Percentiles rank a stretch among this genome's conserved stretches.
These are phyloP conservation scores for Megatriorchis doriae DNA, from an alignment of 2,113 vertebrate species.

Conservation along the genomic window DNA sequence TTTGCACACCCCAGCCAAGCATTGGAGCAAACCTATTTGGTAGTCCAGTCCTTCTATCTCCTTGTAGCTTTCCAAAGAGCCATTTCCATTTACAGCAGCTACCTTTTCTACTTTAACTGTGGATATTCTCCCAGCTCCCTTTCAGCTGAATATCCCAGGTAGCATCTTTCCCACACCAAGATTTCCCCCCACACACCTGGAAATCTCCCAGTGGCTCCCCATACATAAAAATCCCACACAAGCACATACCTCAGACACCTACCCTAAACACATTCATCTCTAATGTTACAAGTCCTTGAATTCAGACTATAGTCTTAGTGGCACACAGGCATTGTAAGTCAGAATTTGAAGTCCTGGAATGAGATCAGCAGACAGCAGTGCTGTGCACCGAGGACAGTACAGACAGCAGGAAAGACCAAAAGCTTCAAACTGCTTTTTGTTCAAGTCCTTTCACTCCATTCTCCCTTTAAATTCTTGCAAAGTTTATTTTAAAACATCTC, in stretches of 20 bases:
- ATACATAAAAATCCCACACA: neutral
- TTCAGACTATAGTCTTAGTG: neutral
- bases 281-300: neutral
- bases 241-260: neutral
- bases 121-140: neutral
- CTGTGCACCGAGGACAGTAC: neutral
- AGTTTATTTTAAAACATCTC: neutral
- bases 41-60: too few species aligned
- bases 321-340: neutral
- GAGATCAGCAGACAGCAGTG: neutral
- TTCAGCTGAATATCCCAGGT: neutral
- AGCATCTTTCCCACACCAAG: neutral
- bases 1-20: neutral
- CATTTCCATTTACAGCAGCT: neutral
- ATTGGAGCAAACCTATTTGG: neutral
- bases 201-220: neutral
- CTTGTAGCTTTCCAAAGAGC: neutral
- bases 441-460: neutral
- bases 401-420: neutral
- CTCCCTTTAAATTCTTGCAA: neutral
- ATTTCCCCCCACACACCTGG: neutral
- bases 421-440: neutral
- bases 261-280: neutral
- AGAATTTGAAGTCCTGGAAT: neutral
- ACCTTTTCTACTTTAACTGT: neutral